Evolutionary conservation across 35 echinoderm and acorn worm genomes (phyloP).

Genomic region (Strongylocentrotus purpuratus): DNA sequence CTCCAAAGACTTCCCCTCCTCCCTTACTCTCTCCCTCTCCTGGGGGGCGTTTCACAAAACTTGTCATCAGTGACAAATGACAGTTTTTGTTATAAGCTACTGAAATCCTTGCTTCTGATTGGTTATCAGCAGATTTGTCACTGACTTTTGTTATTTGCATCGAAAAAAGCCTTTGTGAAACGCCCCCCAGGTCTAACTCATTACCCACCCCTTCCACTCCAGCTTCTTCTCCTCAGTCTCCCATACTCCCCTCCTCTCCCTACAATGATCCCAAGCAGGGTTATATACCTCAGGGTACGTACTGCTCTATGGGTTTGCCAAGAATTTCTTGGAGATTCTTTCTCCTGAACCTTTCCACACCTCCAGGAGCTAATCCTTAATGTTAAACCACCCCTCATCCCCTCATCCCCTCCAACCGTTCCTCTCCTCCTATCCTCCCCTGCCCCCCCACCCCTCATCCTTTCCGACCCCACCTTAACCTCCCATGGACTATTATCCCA

Average conservation of each 20-base stretch:
- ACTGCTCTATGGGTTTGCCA: constrained; percentile 60
- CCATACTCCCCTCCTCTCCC: not conserved
- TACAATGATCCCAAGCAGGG: no score
- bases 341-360: constrained; percentile 94
- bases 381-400: constrained; percentile 57
- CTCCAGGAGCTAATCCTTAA: constrained; percentile 94
- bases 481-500: not conserved
- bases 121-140: no score
- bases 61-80: no score
- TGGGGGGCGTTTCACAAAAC: no score
- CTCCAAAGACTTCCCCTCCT: no score
- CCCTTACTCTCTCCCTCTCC: no score
- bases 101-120: no score
- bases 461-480: no score
- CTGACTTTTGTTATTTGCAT: constrained; percentile 59
- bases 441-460: not conserved
- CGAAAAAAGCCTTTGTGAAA: constrained; percentile 76
- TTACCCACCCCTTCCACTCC: constrained; percentile 44
- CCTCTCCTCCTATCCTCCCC: no score
- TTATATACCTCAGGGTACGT: constrained; percentile 69
- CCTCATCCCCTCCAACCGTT: no score
- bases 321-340: constrained; percentile 84
- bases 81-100: no score
- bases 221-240: not conserved
- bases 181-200: constrained; percentile 82